Conservation (phyloP, 2,113 vertebrate species). For the Aix galericulata region DNA sequence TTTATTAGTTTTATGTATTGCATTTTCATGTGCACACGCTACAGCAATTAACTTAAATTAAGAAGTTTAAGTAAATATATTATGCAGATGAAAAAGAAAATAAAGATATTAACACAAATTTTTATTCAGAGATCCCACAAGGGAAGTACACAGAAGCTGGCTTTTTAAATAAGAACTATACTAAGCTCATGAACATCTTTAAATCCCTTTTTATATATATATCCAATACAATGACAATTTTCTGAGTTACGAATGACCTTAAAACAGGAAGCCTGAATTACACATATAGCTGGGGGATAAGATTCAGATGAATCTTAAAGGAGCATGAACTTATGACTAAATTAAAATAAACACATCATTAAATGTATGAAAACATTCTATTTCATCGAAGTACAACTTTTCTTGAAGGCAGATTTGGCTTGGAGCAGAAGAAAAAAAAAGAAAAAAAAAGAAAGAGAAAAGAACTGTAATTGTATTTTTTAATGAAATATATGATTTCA, state of each 20-base stretch:
- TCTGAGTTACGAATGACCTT: background rate
- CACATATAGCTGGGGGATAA: background rate
- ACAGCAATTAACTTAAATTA: background rate
- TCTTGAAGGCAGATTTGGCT: background rate
- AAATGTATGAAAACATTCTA: slow-evolving; percentile 18
- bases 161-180: background rate
- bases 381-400: background rate
- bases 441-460: background rate
- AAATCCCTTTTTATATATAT: background rate
- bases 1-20: background rate
- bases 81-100: background rate
- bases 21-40: background rate
- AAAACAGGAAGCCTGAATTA: slow-evolving; percentile 8
- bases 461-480: background rate
- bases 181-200: background rate
- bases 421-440: background rate
- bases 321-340: slow-evolving; percentile 26
- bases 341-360: slow-evolving; percentile 51
- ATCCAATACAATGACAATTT: slow-evolving; percentile 7
- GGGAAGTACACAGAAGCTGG: background rate
- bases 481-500: background rate
- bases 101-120: background rate
- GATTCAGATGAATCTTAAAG: slow-evolving; percentile 14
- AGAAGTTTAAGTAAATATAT: background rate
- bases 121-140: background rate